These are phyloP conservation scores for Proales similis DNA, from an alignment of 1,140 invertebrate genomes.

Conservation along the genomic window DNA sequence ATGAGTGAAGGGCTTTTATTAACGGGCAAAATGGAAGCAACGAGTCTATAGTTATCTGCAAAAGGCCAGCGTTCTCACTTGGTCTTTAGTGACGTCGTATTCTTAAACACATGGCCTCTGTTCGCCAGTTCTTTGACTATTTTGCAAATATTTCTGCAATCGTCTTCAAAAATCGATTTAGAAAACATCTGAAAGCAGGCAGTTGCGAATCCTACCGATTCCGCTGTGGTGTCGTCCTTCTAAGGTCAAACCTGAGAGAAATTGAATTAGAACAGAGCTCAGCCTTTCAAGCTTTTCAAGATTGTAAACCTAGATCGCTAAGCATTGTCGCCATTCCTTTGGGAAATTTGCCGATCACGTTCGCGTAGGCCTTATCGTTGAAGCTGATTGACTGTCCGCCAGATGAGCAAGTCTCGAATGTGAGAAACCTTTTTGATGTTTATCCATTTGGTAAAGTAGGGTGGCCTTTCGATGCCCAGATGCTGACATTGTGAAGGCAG, in stretches of 20 bases:
- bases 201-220: conserved; percentile 47
- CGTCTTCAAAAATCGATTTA: conserved; percentile 45
- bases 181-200: conserved; percentile 23
- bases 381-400: neutral
- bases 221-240: conserved; percentile 53
- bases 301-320: conserved; percentile 43
- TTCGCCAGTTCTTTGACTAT: conserved; percentile 45
- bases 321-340: conserved; percentile 50
- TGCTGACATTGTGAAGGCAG: conserved; percentile 57
- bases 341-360: conserved; percentile 46
- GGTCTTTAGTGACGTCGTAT: conserved; percentile 39
- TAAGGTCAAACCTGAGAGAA: neutral
- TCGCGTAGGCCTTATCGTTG: conserved; percentile 44
- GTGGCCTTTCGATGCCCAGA: conserved; percentile 52
- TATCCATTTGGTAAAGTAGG: conserved; percentile 58
- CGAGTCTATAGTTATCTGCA: too few relatives aligned
- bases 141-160: conserved; percentile 52
- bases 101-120: conserved; percentile 43
- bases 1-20: too few relatives aligned
- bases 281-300: conserved; percentile 20
- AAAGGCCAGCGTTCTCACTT: too few relatives aligned
- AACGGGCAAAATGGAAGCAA: too few relatives aligned
- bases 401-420: neutral
- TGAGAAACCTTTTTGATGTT: conserved; percentile 57
- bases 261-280: neutral